phyloP scores from a whole-genome alignment of 2,113 vertebrate genomes.

The Falco punctatus region DNA sequence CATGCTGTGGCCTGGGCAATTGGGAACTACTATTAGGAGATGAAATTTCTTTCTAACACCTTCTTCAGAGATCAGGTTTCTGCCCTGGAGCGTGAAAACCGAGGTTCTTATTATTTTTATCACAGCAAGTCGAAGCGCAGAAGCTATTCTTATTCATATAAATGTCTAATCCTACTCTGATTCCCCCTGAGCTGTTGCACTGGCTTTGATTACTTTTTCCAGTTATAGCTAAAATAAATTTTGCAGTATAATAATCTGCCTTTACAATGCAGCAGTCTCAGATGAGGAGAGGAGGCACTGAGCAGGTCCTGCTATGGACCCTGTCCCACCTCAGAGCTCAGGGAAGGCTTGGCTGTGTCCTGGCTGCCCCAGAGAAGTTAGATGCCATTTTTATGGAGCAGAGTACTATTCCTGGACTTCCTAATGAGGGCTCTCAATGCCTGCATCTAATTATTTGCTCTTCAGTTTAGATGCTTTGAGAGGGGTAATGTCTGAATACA shows the following conservation, averaged over 20 bases:
- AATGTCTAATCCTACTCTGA: conserved; percentile 55
- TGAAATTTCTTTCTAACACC: conserved; percentile 6
- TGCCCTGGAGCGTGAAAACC: neutral
- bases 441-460: neutral
- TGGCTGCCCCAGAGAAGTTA: neutral
- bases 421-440: neutral
- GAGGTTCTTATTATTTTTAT: conserved; percentile 43
- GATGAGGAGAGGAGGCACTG: neutral
- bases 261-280: neutral
- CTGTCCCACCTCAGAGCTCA: neutral
- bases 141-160: conserved; percentile 48
- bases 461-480: neutral
- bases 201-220: conserved; percentile 47
- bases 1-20: neutral
- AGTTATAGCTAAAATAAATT: conserved; percentile 17
- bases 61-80: conserved; percentile 20
- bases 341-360: neutral
- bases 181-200: conserved; percentile 54
- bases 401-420: neutral
- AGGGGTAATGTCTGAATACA: neutral
- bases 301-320: neutral
- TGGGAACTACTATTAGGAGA: neutral
- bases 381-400: neutral
- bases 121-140: neutral
- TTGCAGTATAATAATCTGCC: neutral